These are phyloP conservation scores for Brachyhypopomus occidentalis DNA, from an alignment of 2,113 vertebrate genomes.

Conservation along the genomic window DNA sequence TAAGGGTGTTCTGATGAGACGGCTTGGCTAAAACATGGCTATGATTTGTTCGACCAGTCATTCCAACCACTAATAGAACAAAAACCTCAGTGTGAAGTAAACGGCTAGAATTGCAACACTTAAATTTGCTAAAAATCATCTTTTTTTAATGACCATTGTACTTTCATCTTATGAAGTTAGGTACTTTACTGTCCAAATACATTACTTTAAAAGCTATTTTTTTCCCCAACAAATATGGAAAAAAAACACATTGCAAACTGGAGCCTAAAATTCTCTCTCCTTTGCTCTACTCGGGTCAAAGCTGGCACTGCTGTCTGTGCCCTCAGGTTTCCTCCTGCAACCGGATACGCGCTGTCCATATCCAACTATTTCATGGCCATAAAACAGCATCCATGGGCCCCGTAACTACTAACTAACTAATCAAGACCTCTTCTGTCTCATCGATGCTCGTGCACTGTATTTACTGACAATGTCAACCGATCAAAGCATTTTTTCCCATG, in stretches of 20 bases:
- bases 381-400: conserved; percentile 8
- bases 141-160: neutral
- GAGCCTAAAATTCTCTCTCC: neutral
- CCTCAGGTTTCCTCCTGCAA: neutral
- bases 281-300: neutral
- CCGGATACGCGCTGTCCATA: neutral
- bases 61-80: conserved; percentile 28
- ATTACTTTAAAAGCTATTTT: neutral
- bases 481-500: conserved; percentile 2
- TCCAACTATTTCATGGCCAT: conserved; percentile 8
- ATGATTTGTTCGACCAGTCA: conserved; percentile 32
- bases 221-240: neutral
- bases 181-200: too few relatives aligned
- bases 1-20: conserved; percentile 42
- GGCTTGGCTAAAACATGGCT: conserved; percentile 27
- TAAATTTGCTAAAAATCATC: neutral
- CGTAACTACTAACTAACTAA: neutral
- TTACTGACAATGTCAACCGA: neutral
- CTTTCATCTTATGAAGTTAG: too few relatives aligned
- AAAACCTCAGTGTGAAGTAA: conserved; percentile 20
- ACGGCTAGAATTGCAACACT: neutral
- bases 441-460: neutral
- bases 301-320: neutral
- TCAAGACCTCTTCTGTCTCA: neutral
- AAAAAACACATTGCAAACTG: neutral